Base-by-base conservation (phyloP, 1,140 invertebrate species). In the Steinernema khuongi region DNA sequence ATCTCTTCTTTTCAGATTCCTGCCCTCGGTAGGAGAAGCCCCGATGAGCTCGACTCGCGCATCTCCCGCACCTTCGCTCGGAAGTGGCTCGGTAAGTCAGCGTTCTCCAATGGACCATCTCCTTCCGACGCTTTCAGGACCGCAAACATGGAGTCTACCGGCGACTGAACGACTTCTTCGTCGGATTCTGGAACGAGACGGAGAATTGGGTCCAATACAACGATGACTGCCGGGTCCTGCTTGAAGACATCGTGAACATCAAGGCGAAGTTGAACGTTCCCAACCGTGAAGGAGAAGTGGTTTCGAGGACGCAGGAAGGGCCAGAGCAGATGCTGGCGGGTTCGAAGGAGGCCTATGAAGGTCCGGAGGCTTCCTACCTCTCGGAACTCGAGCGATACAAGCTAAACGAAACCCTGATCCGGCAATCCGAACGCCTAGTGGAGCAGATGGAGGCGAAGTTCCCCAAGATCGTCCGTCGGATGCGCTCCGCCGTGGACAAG, bases 121-220 rank as follows among this genome's bases (percentile, higher is more conserved):
- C n/a, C n/a, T n/a, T n/a, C n/a, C n/a, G n/a, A n/a, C n/a, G n/a
- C n/a, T n/a, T n/a, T n/a, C 26, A 60, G 50, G 50, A 60, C 26
- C 7, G 19, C 7, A 60, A 22, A 26, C 50, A 60, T 7, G 50
- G 50, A 7, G 50, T 60, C 2, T 22, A 60, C 50, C 50, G 50
- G 14, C 22, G 50, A 7, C 50, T 60, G 7, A 7, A 60, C 14
- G 50, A 60, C 50, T 60, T 60, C 50, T 60, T 14, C 50, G 50
- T 60, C 26, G 50, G 50, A 60, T 60, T 60, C 26, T 60, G 50
- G 50, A 60, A 60, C 26, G 50, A 60, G 50, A 60, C 50, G 4
- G 50, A 17, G 11, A 60, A 60, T 2, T 60, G 50, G 50, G 50
- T 4, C 4, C 4, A 14, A 22, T 4, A 14, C 14, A 60, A 60